Evolutionary conservation across 2,113 vertebrate species (phyloP).

Genomic region (Ciconia stormi): DNA sequence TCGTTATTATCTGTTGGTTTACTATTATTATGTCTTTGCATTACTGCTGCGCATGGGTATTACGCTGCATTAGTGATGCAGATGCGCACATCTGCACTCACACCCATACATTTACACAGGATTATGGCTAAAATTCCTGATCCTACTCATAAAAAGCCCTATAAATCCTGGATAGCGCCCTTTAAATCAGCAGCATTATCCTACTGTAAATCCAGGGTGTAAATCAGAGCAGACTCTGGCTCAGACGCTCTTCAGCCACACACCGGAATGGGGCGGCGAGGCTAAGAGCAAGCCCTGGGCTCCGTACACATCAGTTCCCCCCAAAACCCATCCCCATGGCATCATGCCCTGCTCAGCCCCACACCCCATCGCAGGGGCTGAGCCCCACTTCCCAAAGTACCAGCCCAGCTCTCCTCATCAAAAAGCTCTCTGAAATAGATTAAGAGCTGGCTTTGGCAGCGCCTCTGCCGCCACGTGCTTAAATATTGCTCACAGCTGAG

Average conservation of each 20-base stretch:
- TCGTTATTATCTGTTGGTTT: neutral
- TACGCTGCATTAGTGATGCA: neutral
- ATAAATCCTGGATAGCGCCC: neutral
- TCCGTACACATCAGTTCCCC: rapidly evolving
- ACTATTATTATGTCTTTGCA: neutral
- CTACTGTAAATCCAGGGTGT: neutral
- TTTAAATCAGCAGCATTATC: conserved; percentile 18
- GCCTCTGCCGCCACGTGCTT: neutral
- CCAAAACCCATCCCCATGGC: neutral
- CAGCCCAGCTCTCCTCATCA: neutral
- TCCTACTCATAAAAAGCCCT: conserved; percentile 32
- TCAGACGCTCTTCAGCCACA: neutral
- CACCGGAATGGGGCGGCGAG: rapidly evolving
- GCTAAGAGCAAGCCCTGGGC: neutral
- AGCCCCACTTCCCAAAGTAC: neutral
- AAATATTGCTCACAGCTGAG: conserved; percentile 53
- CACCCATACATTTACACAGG: neutral
- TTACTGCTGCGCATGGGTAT: neutral
- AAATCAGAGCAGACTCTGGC: neutral
- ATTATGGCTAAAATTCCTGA: conserved; percentile 8
- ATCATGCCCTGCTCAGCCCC: neutral
- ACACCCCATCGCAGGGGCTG: neutral
- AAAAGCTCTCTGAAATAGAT: neutral
- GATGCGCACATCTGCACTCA: neutral
- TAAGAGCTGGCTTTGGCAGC: neutral